Evolutionary conservation across 1,140 invertebrate species (phyloP), one percentile per base, ranked within the genome.

Genomic region (Aphelinus atriplicis): DNA sequence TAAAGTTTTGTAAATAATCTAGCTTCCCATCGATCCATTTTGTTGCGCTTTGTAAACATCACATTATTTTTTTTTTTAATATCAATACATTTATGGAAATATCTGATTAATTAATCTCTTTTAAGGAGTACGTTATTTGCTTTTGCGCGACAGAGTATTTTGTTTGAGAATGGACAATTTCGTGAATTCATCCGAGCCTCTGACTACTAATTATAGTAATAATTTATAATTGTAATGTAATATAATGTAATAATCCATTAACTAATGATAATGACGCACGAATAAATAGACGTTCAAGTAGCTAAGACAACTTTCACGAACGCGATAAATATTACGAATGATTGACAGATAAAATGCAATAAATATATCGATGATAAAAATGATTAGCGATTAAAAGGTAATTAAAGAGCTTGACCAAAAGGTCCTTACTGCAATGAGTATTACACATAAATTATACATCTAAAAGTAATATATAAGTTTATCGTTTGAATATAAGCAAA

Each of bases 281-380:
- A 75, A 75, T 75, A 75, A 70, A 75, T 75, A 75, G 66, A 75
- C 66, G 66, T 64, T 69, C 45, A 75, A 64, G 26, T 75, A 64
- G 51, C 66, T 70, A 70, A 69, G 66, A 70, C 60, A 64, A 75
- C 5, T 9, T 56, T 69, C 64, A 58, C 70, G 57, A 64, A 43
- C 10, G 43, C 42, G 56, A 70, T 61, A 64, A 64, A 53, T 66
- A 7, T 53, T 73, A 73, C 46, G 7, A 65, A 50, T 62, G 42
- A 67, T 73, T 26, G 71, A 53, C 48, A 64, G 56, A 73, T 73
- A 73, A 67, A 67, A 61, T 73, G 48, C 56, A 73, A 73, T 67
- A 73, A 67, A 73, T 61, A 67, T 62, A 73, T 66, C 46, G 71
- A 73, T 56, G 56, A 60, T 4, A 60, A 73, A 42, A 73, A 3